Base-by-base conservation (phyloP, 1,140 invertebrate species). In the Dinoponera quadriceps region DNA sequence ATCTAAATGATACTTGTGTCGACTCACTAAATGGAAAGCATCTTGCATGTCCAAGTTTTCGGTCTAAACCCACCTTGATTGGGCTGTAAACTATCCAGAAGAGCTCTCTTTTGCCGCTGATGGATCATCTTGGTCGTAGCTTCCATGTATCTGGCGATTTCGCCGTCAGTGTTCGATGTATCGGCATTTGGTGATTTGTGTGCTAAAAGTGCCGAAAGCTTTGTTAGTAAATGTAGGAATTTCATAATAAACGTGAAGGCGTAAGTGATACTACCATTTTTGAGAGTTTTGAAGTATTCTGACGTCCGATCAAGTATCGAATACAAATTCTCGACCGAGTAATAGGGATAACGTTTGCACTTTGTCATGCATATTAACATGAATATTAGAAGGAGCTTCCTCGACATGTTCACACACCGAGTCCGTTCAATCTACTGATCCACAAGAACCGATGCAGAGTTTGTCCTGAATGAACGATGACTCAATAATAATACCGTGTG, bases 241-340 rank as follows among this genome's bases (percentile, higher is more conserved):
- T 62, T 49, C 1, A 48, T 0, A 68, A 22, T 27, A 57, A 3
- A 65, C 5, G 13, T 25, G 7, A 11, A 44, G n/a, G 1, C 27
- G 22, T 3, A 49, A 62, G 48, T 44, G 9, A 20, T 59, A 59
- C 22, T 89, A 90, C 89, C 88, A 55, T 88, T 54, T 3, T 69
- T 87, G n/a, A 91, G 73, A 71, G 87, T 82, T 29, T 87, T 65
- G 49, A 89, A 89, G 54, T 88, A 84, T 20, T 83, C 38, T 2
- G 54, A 83, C 5, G 83, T 85, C 14, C 25, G 27, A 18, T 87
- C 33, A 7, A 91, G 63, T 38, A 22, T 51, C n/a, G 51, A 49
- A n/a, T 72, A 74, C 5, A 90, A 63, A 9, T 69, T 13, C 38
- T 44, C 18, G 18, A 25, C 22, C 1, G 7, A 14, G 57, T 85